These are phyloP conservation scores for Urophycis tenuis DNA, from an alignment of 2,797 vertebrate genomes.

Conservation along the genomic window DNA sequence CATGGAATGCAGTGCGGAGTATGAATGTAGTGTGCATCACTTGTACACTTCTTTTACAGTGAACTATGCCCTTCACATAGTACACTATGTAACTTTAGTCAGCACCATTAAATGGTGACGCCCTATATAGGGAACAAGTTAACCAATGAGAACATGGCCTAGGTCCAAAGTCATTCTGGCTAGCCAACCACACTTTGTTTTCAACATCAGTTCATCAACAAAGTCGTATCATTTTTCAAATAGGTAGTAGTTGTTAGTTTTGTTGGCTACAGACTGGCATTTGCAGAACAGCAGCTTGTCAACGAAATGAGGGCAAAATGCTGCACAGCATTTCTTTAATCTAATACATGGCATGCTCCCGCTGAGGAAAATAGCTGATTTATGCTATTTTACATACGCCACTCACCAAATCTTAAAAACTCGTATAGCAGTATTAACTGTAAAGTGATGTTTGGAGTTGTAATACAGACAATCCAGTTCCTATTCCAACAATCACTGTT, in stretches of 20 bases:
- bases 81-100: not conserved
- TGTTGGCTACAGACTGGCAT: slow-evolving; percentile 1
- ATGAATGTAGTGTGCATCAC: not conserved
- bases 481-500: slow-evolving; percentile 30
- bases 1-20: not conserved
- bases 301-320: not conserved
- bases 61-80: not conserved
- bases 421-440: not conserved
- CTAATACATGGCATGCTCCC: not conserved
- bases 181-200: not conserved
- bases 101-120: not conserved
- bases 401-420: not conserved
- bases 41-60: not conserved
- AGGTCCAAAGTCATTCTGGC: not conserved
- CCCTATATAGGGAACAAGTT: not conserved
- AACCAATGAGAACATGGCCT: not conserved
- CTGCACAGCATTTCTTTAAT: not conserved
- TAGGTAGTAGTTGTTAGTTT: not conserved
- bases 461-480: slow-evolving; percentile 17
- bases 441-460: not conserved
- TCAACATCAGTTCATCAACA: not conserved
- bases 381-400: not conserved
- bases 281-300: not conserved
- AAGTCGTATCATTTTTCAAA: not conserved
- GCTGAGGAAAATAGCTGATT: not conserved